A percentile compares a stretch with the other conserved stretches of the same genome.
Conservation (phyloP, 1,140 invertebrate genomes). For the Diuraphis noxia region DNA sequence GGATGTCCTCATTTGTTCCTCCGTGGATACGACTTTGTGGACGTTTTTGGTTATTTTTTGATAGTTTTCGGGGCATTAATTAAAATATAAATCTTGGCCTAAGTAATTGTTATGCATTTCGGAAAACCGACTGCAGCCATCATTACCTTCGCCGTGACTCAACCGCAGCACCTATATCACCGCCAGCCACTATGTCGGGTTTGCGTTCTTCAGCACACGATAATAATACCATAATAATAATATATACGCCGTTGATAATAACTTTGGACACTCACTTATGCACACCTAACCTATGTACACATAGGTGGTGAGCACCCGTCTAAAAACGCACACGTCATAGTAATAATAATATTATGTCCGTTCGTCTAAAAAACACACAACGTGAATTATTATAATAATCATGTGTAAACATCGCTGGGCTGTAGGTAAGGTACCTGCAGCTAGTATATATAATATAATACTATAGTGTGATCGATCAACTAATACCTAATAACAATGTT, state of each 20-base stretch:
- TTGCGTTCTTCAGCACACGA: background rate
- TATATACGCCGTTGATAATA: background rate
- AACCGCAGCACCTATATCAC: background rate
- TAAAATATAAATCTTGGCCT: too few relatives aligned
- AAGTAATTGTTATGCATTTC: background rate
- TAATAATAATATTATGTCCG: background rate
- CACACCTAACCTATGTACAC: too few relatives aligned
- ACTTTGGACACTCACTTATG: background rate
- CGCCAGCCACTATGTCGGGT: background rate
- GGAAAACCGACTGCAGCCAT: background rate
- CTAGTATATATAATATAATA: too few relatives aligned
- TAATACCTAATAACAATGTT: background rate
- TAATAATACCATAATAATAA: too few relatives aligned
- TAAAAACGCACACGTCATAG: background rate
- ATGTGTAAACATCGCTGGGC: background rate
- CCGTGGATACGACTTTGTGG: too few relatives aligned
- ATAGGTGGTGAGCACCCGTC: background rate
- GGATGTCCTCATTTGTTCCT: too few relatives aligned
- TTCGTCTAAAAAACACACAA: background rate
- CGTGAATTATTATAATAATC: background rate
- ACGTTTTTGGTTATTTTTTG: too few relatives aligned
- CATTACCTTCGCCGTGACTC: background rate
- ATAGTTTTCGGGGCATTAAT: too few relatives aligned
- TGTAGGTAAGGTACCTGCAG: too few relatives aligned
- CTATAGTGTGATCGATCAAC: background rate